Percentiles rank a stretch among this genome's conserved stretches.
Conservation (phyloP, 2,888 invertebrate genomes). For the Tenthredo mesomela region DNA sequence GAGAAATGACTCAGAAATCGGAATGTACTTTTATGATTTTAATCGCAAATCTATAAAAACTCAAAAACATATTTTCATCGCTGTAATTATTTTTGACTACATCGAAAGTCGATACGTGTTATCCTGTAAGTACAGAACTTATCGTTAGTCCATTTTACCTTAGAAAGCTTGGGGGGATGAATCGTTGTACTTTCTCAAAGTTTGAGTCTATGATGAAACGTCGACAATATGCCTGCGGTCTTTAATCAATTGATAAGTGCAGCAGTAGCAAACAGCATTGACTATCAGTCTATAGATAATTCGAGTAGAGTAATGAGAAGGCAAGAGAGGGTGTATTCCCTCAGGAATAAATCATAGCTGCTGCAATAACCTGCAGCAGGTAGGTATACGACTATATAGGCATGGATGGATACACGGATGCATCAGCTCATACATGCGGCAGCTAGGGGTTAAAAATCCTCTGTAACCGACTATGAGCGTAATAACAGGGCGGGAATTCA, state of each 20-base stretch:
- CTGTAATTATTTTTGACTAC: too few species aligned
- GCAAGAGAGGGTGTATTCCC: background rate
- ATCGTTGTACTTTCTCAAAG: background rate
- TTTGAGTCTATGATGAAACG: background rate
- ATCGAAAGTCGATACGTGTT: too few species aligned
- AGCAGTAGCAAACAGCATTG: conserved; percentile 25
- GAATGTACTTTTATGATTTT: background rate
- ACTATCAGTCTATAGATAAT: conserved; percentile 33
- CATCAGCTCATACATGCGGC: background rate
- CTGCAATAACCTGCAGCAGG: background rate
- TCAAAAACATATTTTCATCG: too few species aligned
- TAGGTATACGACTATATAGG: too few species aligned
- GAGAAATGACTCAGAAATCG: background rate
- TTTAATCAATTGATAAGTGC: background rate
- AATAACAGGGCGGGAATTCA: conserved; percentile 42
- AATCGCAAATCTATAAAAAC: too few species aligned
- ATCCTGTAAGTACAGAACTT: too few species aligned
- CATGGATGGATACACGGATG: background rate
- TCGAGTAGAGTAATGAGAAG: conserved; percentile 27
- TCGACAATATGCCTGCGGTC: background rate
- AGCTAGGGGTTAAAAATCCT: conserved; percentile 6
- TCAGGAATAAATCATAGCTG: background rate
- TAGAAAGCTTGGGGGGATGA: background rate
- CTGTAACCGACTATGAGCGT: background rate
- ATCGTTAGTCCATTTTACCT: background rate